Percentiles rank a stretch among this genome's conserved stretches.
phyloP scores from a whole-genome alignment of 2,113 vertebrate species.

The Tenrec ecaudatus region DNA sequence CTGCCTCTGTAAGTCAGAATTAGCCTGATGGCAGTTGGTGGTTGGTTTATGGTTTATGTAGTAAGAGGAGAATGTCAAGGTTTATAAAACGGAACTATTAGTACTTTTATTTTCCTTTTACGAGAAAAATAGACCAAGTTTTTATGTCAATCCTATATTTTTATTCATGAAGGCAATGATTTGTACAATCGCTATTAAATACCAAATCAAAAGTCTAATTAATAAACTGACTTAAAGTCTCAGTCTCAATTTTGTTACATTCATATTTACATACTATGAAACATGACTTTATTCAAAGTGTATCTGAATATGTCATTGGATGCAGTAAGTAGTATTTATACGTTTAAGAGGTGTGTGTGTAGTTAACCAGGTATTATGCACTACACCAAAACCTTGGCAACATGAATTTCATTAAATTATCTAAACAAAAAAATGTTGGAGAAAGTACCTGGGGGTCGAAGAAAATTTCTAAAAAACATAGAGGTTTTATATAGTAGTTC shows the following conservation, averaged over 20 bases:
- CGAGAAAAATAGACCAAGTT: background rate
- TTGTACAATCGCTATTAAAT: background rate
- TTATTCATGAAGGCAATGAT: background rate
- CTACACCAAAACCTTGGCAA: background rate
- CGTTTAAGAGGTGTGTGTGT: too few relatives aligned
- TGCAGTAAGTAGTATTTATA: too few relatives aligned
- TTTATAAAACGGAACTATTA: background rate
- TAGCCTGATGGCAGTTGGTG: too few relatives aligned
- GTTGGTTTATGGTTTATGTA: too few relatives aligned
- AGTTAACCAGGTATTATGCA: background rate
- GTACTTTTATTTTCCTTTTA: background rate
- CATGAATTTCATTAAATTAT: conserved; percentile 37
- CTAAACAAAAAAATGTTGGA: conserved; percentile 1
- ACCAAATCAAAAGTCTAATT: background rate
- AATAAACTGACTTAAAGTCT: conserved; percentile 19
- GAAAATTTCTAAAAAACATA: background rate
- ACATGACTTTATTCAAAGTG: background rate
- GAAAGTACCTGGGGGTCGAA: background rate
- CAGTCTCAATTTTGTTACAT: conserved; percentile 10
- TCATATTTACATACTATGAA: background rate
- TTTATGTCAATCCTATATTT: conserved; percentile 4
- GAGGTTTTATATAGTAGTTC: background rate
- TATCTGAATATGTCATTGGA: background rate
- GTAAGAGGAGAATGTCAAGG: background rate
- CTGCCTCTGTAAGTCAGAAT: too few relatives aligned